These are phyloP conservation scores for Actinemys pallida DNA, from an alignment of 2,113 vertebrate species.

Conservation along the genomic window DNA sequence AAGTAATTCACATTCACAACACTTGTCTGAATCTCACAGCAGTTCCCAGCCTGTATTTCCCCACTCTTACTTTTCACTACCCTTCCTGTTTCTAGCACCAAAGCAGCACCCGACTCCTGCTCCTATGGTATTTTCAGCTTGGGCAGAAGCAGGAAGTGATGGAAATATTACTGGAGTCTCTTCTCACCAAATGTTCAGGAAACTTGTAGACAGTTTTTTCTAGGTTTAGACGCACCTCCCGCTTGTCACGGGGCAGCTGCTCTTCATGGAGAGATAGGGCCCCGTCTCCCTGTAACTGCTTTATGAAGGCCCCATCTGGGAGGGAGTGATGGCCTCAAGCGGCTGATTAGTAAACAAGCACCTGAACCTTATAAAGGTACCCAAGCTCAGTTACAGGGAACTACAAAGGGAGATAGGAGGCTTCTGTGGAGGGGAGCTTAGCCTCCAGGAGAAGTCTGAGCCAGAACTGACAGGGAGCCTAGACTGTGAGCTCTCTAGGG, in stretches of 20 bases:
- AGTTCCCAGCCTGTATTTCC: neutral
- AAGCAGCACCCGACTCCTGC: neutral
- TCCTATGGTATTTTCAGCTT: neutral
- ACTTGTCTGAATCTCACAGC: neutral
- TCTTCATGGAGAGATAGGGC: neutral
- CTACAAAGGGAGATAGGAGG: neutral
- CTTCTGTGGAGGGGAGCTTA: neutral
- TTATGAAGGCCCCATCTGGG: neutral
- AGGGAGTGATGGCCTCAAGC: too few relatives aligned
- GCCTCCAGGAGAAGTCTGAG: neutral
- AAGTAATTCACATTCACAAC: neutral
- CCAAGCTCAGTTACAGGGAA: neutral
- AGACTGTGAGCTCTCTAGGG: neutral
- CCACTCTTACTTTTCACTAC: neutral
- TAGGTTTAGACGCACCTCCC: neutral
- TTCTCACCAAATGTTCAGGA: neutral
- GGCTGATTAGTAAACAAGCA: neutral
- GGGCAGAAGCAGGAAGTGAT: neutral
- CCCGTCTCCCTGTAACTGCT: neutral
- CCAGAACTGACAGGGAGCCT: neutral
- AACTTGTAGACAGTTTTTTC: neutral
- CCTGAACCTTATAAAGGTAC: neutral
- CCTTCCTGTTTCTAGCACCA: neutral
- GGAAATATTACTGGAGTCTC: neutral
- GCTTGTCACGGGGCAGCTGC: neutral